Percentiles rank a stretch among this genome's conserved stretches.
These are phyloP conservation scores for Empidonax alnorum DNA, from an alignment of 2,113 vertebrate species.

Conservation along the genomic window DNA sequence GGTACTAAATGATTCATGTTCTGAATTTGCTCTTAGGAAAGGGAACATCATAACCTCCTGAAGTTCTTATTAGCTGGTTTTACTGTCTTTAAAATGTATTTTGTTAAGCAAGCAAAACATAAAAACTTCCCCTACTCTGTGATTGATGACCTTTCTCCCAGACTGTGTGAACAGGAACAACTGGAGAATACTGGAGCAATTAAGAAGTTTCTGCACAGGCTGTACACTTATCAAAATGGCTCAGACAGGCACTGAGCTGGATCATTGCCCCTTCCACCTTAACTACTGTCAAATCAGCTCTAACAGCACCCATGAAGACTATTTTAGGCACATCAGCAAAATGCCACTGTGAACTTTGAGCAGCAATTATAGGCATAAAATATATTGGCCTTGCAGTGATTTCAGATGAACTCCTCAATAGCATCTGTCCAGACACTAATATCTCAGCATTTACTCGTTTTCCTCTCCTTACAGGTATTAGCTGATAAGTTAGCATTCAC, in stretches of 20 bases:
- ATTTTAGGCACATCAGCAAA: conserved; percentile 73
- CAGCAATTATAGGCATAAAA: conserved; percentile 69
- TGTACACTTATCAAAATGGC: conserved; percentile 69
- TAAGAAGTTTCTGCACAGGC: conserved; percentile 62
- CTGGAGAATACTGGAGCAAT: conserved; percentile 69
- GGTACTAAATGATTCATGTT: neutral
- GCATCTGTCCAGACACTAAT: conserved; percentile 11
- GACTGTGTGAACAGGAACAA: conserved; percentile 57
- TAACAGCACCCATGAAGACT: conserved; percentile 54
- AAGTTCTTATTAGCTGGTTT: conserved; percentile 20
- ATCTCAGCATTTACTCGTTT: neutral
- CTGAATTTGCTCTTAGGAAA: neutral
- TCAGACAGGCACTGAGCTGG: conserved; percentile 65
- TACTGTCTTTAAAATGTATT: conserved; percentile 41
- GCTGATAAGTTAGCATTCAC: neutral
- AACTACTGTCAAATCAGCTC: conserved; percentile 58
- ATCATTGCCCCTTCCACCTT: conserved; percentile 62
- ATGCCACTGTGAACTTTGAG: conserved; percentile 75
- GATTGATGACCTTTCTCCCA: conserved; percentile 77
- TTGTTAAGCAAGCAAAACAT: conserved; percentile 73
- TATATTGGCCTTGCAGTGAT: conserved; percentile 26
- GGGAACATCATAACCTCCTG: neutral
- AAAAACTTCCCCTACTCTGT: neutral
- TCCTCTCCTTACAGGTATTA: neutral
- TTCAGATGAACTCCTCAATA: conserved; percentile 3